phyloP scores from a whole-genome alignment of 1,140 invertebrate genomes.

The Pissodes strobi region DNA sequence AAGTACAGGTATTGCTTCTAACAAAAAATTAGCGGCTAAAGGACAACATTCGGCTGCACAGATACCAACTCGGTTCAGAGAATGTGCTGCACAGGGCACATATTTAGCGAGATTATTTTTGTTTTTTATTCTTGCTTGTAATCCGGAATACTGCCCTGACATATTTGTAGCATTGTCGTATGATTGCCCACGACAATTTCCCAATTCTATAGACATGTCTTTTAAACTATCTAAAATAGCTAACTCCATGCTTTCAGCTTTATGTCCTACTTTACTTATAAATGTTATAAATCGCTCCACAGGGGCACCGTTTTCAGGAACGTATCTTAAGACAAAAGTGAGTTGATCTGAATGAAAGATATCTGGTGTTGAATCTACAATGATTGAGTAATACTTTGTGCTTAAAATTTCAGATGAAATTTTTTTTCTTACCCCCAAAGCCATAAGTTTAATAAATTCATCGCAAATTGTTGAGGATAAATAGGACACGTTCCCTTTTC shows the following conservation, averaged over 20 bases:
- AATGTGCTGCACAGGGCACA: background rate
- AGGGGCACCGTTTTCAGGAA: no score
- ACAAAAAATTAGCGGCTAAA: background rate
- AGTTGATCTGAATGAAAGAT: background rate
- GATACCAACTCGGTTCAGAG: background rate
- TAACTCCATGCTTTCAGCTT: background rate
- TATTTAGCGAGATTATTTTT: background rate
- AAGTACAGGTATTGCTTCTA: no score
- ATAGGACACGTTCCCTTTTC: background rate
- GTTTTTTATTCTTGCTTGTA: background rate
- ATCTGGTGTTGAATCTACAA: background rate
- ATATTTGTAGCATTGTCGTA: background rate
- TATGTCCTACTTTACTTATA: no score
- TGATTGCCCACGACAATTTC: background rate
- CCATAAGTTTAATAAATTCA: background rate
- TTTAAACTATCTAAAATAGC: background rate
- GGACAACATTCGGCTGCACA: background rate
- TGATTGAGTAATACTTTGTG: background rate
- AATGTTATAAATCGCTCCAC: no score
- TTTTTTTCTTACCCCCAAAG: background rate
- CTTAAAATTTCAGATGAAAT: background rate
- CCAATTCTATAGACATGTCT: background rate
- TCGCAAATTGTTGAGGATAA: background rate
- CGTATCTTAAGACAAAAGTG: background rate
- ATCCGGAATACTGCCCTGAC: no score